Conservation (phyloP, 2,113 vertebrate genomes). For the Leptodactylus fuscus region DNA sequence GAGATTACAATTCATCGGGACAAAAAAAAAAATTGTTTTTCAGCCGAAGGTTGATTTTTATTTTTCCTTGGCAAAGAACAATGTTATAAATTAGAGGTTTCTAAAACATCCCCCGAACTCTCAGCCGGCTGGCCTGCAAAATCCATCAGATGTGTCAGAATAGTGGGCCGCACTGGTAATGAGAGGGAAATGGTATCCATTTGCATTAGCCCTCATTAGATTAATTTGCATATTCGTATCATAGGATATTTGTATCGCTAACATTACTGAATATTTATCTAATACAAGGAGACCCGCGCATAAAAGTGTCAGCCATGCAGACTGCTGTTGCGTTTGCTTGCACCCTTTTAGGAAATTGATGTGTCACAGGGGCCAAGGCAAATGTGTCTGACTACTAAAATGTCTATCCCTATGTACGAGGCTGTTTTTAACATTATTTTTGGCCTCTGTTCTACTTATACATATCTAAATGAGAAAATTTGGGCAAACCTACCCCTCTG, state of each 20-base stretch:
- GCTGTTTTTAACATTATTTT: too few species aligned
- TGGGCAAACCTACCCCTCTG: too few species aligned
- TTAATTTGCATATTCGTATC: not conserved
- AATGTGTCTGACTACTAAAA: too few species aligned
- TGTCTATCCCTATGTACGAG: too few species aligned
- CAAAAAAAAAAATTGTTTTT: slow-evolving; percentile 22
- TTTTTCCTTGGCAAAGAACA: slow-evolving; percentile 25
- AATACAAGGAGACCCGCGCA: not conserved
- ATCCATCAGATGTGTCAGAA: slow-evolving; percentile 28
- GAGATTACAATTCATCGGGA: slow-evolving; percentile 34
- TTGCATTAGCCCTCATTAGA: slow-evolving; percentile 22
- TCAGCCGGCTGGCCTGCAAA: not conserved
- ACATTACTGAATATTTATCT: not conserved
- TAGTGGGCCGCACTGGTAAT: not conserved
- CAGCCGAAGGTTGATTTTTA: slow-evolving; percentile 31
- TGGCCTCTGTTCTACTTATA: too few species aligned
- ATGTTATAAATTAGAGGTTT: slow-evolving; percentile 33
- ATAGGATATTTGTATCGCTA: not conserved
- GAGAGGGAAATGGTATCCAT: slow-evolving; percentile 1
- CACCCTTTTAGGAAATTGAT: too few species aligned
- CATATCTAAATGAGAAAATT: too few species aligned
- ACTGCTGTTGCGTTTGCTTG: too few species aligned
- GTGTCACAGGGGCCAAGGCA: too few species aligned
- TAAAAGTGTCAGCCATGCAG: too few species aligned
- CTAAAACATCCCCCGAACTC: not conserved